These are phyloP conservation scores for Lutraria lutraria DNA, from an alignment of 2,888 invertebrate species.

Conservation along the genomic window DNA sequence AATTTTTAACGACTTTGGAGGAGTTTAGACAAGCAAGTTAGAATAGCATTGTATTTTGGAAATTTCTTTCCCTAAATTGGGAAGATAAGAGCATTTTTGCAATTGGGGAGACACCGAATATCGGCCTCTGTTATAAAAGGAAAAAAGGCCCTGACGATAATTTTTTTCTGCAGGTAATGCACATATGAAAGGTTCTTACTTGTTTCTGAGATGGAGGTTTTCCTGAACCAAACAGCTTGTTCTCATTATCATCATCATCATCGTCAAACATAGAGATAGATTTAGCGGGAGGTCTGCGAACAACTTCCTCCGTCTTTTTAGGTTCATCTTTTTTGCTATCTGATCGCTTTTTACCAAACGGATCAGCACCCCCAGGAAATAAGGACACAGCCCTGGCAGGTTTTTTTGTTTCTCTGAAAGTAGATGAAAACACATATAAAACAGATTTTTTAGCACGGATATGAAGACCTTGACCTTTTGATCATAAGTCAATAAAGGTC, in stretches of 20 bases:
- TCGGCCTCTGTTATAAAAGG: too few species aligned
- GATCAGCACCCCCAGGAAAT: conserved; percentile 78
- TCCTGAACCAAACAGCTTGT: conserved; percentile 63
- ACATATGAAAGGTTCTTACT: conserved; percentile 11
- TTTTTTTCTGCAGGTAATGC: too few species aligned
- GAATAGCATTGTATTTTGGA: too few species aligned
- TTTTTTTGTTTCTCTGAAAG: conserved; percentile 71
- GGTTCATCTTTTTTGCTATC: conserved; percentile 57
- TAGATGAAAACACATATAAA: background rate
- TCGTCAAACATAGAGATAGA: conserved; percentile 75
- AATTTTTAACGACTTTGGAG: too few species aligned
- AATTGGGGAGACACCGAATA: too few species aligned
- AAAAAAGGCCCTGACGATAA: too few species aligned
- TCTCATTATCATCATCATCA: conserved; percentile 75
- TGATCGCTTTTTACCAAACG: conserved; percentile 69
- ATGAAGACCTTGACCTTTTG: too few species aligned
- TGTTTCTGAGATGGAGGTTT: conserved; percentile 56
- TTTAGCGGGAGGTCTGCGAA: conserved; percentile 46
- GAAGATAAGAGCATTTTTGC: too few species aligned
- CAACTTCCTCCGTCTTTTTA: conserved; percentile 51
- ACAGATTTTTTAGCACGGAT: too few species aligned
- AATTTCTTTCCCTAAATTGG: too few species aligned
- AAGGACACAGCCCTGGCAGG: conserved; percentile 81
- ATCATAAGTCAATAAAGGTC: too few species aligned
- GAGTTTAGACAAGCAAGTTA: too few species aligned